These are phyloP conservation scores for Sternotherus odoratus DNA, from an alignment of 2,797 vertebrate genomes.

Conservation along the genomic window DNA sequence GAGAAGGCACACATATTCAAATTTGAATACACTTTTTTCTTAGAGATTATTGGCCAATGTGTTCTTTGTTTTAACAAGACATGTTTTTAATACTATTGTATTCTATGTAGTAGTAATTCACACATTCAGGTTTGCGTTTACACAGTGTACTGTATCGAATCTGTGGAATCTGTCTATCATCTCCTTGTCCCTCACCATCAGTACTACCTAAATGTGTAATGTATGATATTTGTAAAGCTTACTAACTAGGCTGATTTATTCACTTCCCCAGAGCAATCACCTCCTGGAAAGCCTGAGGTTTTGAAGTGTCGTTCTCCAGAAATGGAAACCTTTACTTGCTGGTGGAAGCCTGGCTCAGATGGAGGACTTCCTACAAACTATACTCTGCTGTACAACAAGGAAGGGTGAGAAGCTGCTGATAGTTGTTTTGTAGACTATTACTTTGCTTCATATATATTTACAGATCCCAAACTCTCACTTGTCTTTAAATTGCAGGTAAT, in stretches of 20 bases:
- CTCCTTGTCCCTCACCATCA: background rate
- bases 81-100: background rate
- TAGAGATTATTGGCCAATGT: background rate
- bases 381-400: conserved; percentile 88
- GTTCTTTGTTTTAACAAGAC: background rate
- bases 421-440: background rate
- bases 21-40: background rate
- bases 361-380: conserved; percentile 90
- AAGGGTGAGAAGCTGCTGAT: conserved; percentile 80
- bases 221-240: background rate
- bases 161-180: background rate
- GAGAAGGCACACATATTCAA: background rate
- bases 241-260: conserved; percentile 27
- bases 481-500: background rate
- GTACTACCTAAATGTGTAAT: background rate
- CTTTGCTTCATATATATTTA: background rate
- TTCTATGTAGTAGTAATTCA: background rate
- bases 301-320: conserved; percentile 90
- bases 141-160: background rate
- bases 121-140: background rate
- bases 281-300: conserved; percentile 87
- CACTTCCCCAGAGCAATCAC: conserved; percentile 79
- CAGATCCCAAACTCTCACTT: background rate
- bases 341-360: conserved; percentile 91
- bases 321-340: conserved; percentile 96